Conservation (phyloP, 2,888 invertebrate genomes). For the Geophilus truncorum region DNA sequence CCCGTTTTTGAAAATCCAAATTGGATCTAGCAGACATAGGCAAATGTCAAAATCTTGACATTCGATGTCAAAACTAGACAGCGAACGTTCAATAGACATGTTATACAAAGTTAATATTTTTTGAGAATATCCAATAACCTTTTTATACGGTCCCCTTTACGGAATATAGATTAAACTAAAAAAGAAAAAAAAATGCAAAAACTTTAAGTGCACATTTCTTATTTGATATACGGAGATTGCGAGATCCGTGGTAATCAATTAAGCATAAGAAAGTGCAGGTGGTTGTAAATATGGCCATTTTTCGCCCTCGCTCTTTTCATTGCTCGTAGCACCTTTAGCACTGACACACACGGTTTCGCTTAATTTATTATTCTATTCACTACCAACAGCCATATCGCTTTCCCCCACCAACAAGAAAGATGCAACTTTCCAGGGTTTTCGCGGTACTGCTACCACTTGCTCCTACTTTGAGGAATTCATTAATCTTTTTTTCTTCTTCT, state of each 20-base stretch:
- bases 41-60: too few species aligned
- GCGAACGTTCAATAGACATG: too few species aligned
- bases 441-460: neutral
- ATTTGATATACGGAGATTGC: neutral
- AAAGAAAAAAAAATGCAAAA: neutral
- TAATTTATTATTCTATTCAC: constrained; percentile 5
- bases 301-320: neutral
- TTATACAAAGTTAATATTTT: too few species aligned
- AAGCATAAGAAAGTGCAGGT: neutral
- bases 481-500: neutral
- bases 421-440: neutral
- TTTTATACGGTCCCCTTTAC: neutral
- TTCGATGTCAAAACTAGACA: too few species aligned
- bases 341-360: neutral
- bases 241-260: neutral
- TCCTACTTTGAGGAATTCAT: constrained; percentile 4
- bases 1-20: too few species aligned
- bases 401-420: neutral
- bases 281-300: neutral
- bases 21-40: too few species aligned
- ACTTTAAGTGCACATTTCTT: too few species aligned
- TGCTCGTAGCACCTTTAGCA: neutral
- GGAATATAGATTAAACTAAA: neutral
- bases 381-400: neutral
- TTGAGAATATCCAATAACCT: too few species aligned